Percentiles rank a stretch among this genome's conserved stretches.
phyloP scores from a whole-genome alignment of 2,888 invertebrate genomes.

The Marronus borbonicus region DNA sequence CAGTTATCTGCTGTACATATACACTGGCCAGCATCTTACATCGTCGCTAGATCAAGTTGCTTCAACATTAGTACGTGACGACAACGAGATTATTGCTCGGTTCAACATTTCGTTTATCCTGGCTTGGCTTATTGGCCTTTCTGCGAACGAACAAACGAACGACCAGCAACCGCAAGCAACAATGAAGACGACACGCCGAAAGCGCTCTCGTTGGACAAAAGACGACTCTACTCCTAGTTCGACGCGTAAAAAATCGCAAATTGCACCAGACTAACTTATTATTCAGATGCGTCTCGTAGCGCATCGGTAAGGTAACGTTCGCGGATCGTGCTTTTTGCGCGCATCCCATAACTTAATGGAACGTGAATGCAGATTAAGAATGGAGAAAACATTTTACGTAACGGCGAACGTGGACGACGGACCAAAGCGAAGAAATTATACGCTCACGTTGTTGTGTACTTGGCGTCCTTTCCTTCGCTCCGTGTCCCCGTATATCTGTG shows the following conservation, averaged over 20 bases:
- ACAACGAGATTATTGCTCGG: constrained; percentile 27
- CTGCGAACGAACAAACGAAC: constrained; percentile 4
- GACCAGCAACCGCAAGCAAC: constrained; percentile 6
- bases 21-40: constrained; percentile 2
- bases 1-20: too few species aligned
- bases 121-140: constrained; percentile 28
- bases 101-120: constrained; percentile 28
- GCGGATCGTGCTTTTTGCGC: constrained; percentile 38
- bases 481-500: not conserved
- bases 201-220: not conserved
- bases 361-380: constrained; percentile 41
- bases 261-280: constrained; percentile 33
- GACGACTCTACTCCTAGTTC: not conserved
- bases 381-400: constrained; percentile 35
- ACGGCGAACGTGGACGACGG: constrained; percentile 37
- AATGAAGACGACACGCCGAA: constrained; percentile 30
- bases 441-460: constrained; percentile 23
- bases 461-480: not conserved
- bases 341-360: constrained; percentile 42
- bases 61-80: constrained; percentile 4
- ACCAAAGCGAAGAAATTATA: constrained; percentile 35
- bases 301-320: not conserved
- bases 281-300: constrained; percentile 42
- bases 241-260: constrained; percentile 22
- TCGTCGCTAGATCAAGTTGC: constrained; percentile 16